phyloP scores from a whole-genome alignment of 2,888 invertebrate genomes.

The Mantis religiosa region DNA sequence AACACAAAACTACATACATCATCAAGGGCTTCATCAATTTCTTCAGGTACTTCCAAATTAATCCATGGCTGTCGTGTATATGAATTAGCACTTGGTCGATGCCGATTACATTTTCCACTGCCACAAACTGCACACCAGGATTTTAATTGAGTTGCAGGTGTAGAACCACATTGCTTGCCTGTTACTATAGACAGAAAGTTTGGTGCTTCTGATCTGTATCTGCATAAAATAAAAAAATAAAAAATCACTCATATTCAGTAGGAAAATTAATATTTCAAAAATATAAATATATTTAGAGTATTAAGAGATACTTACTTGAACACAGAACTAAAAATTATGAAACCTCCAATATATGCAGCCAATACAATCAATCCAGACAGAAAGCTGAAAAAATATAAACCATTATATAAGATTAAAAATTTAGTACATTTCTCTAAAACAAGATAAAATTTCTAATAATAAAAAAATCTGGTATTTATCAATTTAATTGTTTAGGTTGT shows the following conservation, averaged over 20 bases:
- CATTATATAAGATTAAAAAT: no score
- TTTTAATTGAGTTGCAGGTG: neutral
- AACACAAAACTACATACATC: conserved; percentile 52
- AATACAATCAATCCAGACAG: conserved; percentile 42
- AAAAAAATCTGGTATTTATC: no score
- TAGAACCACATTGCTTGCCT: conserved; percentile 12
- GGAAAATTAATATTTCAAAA: neutral
- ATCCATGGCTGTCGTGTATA: conserved; percentile 60
- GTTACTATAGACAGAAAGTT: conserved; percentile 24
- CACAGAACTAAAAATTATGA: conserved; percentile 43
- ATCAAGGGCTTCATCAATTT: conserved; percentile 70
- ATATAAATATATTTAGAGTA: neutral
- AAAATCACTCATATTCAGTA: neutral
- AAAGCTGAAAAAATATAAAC: conserved; percentile 38
- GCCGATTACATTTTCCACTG: conserved; percentile 54
- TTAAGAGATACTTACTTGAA: conserved; percentile 41
- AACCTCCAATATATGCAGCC: conserved; percentile 44
- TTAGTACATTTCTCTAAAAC: no score
- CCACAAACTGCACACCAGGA: conserved; percentile 57
- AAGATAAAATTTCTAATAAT: no score
- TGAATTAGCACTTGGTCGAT: conserved; percentile 47
- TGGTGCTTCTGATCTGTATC: conserved; percentile 23
- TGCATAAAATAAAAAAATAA: neutral
- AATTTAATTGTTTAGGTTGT: no score
- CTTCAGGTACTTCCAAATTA: conserved; percentile 61